phyloP scores from a whole-genome alignment of 2,113 vertebrate genomes.

The Arothron firmamentum region DNA sequence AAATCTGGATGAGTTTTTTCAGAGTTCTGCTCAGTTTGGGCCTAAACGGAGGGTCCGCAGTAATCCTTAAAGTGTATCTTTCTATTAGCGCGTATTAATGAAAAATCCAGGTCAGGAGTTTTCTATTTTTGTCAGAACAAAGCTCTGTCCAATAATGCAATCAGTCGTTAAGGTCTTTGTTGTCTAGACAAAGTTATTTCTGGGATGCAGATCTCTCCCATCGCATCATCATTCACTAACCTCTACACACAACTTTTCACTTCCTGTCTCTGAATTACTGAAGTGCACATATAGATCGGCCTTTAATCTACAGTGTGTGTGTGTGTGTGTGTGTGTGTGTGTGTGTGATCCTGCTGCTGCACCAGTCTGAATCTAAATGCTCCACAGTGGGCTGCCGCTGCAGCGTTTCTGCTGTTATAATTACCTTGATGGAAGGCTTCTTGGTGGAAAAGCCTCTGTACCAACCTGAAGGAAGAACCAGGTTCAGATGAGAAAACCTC shows the following conservation, averaged over 20 bases:
- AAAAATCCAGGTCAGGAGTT: constrained; percentile 34
- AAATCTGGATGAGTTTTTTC: not conserved
- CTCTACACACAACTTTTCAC: not conserved
- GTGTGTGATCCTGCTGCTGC: not conserved
- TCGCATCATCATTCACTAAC: constrained; percentile 43
- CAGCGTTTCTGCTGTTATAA: constrained; percentile 11
- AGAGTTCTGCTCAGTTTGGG: constrained; percentile 3
- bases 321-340: not conserved
- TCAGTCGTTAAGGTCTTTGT: constrained; percentile 38
- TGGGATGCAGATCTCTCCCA: constrained; percentile 30
- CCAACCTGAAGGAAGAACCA: constrained; percentile 65
- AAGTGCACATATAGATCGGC: too few relatives aligned
- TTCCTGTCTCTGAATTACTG: not conserved
- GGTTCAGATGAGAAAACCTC: constrained; percentile 12
- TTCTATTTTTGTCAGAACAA: constrained; percentile 51
- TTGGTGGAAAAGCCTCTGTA: constrained; percentile 78
- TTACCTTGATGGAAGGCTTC: constrained; percentile 77
- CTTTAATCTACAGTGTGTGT: not conserved
- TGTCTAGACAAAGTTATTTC: constrained; percentile 48
- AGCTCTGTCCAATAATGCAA: constrained; percentile 35
- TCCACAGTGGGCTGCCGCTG: not conserved
- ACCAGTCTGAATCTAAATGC: not conserved
- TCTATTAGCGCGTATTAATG: too few relatives aligned
- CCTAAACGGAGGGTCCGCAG: too few relatives aligned
- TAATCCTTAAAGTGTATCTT: too few relatives aligned